Evolutionary conservation across 2,888 invertebrate species (phyloP), one percentile per base, ranked within the genome.

Genomic region (Netelia melanura): DNA sequence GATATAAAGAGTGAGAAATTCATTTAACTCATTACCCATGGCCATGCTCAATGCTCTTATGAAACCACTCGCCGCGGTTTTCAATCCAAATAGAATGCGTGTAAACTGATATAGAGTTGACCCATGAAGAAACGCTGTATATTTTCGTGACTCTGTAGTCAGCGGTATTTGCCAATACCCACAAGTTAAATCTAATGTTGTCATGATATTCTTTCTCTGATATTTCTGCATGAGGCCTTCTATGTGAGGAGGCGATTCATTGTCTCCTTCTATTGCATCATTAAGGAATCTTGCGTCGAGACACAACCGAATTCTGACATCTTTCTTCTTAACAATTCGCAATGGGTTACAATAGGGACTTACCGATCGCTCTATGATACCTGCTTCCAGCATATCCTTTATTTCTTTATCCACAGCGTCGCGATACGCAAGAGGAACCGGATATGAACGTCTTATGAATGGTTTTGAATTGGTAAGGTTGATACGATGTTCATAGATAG

Each of bases 31-130:
- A 8, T 89, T 87, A 10, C 89, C 90, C 10, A 91, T 72, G 9
- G 88, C 80, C 23, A 83, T 48, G 67, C 74, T 86, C 25, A 90
- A 76, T 38, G 86, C 85, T 43, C 86, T 62, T 2, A 88, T 85
- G 67, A 89, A 25, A 25, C 25, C 87, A 52, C 86, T 88, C 3
- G 89, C 89, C 3, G 88, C 88, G 0, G 88, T 89, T 79, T 89
- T 90, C n/a, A 91, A 58, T 9, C 91, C 91, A 77, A 91, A 91
- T 0, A 91, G 90, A n/a, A 91, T 70, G 11, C 52, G 52, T 3
- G 11, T 52, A 10, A 52, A 52, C 11, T 52, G 52, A 52, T 52
- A 52, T 3, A 52, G 10, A 0, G 52, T 10, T n/a, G 52, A 52
- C 9, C 81, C 74, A 58, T 85, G 74, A 6, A 86, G 48, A 76